Evolutionary conservation across 2,113 vertebrate species (phyloP).

Genomic region (Meriones unguiculatus): DNA sequence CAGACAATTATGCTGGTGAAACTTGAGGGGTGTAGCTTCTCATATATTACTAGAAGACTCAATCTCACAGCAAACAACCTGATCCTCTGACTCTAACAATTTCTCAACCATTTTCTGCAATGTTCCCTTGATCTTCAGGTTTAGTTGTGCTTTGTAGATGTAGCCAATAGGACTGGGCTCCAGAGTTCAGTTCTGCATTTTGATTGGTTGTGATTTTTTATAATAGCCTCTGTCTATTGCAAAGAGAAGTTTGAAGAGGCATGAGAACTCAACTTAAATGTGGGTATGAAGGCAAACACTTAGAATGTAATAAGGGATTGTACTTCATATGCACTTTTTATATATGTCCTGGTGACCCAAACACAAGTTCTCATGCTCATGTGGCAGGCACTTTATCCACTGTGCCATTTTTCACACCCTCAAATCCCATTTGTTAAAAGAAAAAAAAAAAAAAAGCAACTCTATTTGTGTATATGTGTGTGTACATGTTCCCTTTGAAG

Average conservation of each 20-base stretch:
- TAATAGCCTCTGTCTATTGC: not conserved
- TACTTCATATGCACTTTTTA: not conserved
- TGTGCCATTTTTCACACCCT: not conserved
- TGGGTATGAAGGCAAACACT: not conserved
- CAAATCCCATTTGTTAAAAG: not conserved
- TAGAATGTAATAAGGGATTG: not conserved
- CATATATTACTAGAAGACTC: too few relatives aligned
- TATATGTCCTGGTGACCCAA: not conserved
- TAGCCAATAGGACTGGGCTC: not conserved
- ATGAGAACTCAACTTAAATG: not conserved
- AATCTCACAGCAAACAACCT: not conserved
- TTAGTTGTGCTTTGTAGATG: not conserved
- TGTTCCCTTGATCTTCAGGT: not conserved
- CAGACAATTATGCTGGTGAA: too few relatives aligned
- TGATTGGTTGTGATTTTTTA: not conserved
- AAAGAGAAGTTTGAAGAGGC: not conserved
- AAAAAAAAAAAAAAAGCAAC: not conserved
- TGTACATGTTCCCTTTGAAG: not conserved
- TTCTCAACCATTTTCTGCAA: not conserved
- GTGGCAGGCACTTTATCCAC: not conserved
- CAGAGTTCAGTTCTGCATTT: not conserved
- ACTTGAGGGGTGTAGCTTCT: too few relatives aligned
- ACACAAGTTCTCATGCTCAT: not conserved
- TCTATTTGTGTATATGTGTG: too few relatives aligned
- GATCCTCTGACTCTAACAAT: not conserved